phyloP scores from a whole-genome alignment of 2,888 invertebrate species.

The Dryocosmus kuriphilus region DNA sequence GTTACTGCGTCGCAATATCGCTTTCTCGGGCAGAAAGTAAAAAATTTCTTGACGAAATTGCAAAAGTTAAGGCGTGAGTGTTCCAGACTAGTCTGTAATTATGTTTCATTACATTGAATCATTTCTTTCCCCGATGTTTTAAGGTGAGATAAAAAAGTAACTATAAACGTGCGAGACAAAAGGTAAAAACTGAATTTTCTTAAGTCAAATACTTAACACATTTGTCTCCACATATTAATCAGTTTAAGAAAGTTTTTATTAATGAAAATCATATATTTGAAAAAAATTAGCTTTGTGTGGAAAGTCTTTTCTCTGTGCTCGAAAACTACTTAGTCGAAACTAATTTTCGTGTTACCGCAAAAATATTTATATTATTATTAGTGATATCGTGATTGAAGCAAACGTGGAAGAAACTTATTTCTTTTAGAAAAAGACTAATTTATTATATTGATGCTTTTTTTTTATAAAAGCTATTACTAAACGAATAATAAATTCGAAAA shows the following conservation, averaged over 20 bases:
- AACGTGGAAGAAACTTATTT: background rate
- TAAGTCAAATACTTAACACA: background rate
- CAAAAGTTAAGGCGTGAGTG: background rate
- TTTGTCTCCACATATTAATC: background rate
- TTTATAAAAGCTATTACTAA: background rate
- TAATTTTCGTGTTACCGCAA: conserved; percentile 8
- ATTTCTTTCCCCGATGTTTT: background rate
- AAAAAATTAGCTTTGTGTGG: conserved; percentile 13
- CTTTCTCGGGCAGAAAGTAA: conserved; percentile 44
- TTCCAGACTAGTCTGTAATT: background rate
- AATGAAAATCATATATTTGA: too few relatives aligned
- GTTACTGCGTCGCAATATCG: conserved; percentile 53
- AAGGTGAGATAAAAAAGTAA: background rate
- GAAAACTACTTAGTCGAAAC: background rate
- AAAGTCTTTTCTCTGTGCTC: conserved; percentile 21
- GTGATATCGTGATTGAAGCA: conserved; percentile 16
- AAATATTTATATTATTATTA: conserved; percentile 28
- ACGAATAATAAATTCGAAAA: background rate
- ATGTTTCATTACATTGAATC: background rate
- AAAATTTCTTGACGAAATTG: background rate
- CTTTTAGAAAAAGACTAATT: background rate
- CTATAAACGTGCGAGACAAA: background rate
- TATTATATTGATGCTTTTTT: background rate
- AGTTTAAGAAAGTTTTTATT: background rate
- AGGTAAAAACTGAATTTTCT: background rate